These are phyloP conservation scores for Dreissena rostriformis DNA, from an alignment of 1,140 invertebrate species.

Conservation along the genomic window DNA sequence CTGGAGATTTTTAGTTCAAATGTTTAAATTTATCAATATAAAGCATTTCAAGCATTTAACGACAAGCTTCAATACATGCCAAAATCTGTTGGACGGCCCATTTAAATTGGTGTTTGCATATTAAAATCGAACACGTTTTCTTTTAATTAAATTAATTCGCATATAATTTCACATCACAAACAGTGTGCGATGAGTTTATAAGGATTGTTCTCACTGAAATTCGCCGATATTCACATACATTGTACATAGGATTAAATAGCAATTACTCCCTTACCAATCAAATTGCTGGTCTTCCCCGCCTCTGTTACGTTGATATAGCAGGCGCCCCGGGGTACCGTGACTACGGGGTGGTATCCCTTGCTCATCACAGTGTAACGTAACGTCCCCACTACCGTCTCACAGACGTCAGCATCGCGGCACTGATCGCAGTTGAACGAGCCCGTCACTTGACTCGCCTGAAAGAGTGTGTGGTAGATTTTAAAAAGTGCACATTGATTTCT, in stretches of 20 bases:
- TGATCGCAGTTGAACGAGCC: slow-evolving; percentile 16
- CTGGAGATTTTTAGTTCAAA: too few relatives aligned
- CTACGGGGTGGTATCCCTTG: slow-evolving; percentile 89
- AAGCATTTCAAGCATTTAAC: too few relatives aligned
- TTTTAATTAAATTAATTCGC: neutral
- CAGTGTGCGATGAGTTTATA: too few relatives aligned
- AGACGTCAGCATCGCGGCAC: neutral
- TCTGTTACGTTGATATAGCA: slow-evolving; percentile 94
- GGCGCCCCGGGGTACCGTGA: slow-evolving; percentile 92
- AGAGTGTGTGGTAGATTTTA: too few relatives aligned
- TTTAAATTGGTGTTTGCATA: neutral
- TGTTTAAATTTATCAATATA: too few relatives aligned
- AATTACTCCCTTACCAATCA: slow-evolving; percentile 87
- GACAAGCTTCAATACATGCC: too few relatives aligned
- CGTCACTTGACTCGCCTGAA: slow-evolving; percentile 6
- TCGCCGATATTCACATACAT: neutral
- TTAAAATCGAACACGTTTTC: neutral
- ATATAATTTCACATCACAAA: neutral
- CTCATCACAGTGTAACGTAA: slow-evolving; percentile 21
- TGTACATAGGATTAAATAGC: neutral
- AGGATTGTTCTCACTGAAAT: neutral
- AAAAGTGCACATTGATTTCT: too few relatives aligned
- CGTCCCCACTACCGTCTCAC: slow-evolving; percentile 14
- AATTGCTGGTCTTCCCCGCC: slow-evolving; percentile 90
- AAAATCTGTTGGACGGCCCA: too few relatives aligned